phyloP scores from a whole-genome alignment of 2,113 vertebrate genomes.

The Uria aalge region DNA sequence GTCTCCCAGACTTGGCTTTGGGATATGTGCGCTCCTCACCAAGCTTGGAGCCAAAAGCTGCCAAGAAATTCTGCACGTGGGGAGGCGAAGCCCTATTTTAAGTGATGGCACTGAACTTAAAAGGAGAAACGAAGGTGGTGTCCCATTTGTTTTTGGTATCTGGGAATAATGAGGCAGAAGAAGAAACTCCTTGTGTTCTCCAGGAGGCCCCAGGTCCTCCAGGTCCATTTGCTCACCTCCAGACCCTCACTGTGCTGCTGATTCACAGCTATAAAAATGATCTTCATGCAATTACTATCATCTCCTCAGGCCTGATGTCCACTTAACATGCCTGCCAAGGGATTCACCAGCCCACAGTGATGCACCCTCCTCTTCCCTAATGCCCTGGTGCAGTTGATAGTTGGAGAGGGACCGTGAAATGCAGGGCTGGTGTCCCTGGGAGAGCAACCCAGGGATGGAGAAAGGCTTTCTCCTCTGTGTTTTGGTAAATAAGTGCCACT shows the following conservation, averaged over 20 bases:
- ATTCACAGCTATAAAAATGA: neutral
- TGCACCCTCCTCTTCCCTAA: neutral
- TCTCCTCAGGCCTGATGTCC: neutral
- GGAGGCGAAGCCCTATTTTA: neutral
- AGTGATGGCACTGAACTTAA: neutral
- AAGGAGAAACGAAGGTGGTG: neutral
- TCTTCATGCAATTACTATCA: neutral
- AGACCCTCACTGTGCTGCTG: neutral
- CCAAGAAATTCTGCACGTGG: neutral
- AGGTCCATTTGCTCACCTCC: neutral
- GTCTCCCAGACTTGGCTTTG: neutral
- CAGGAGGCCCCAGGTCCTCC: neutral
- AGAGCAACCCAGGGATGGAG: no score
- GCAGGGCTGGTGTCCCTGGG: no score
- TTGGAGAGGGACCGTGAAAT: neutral
- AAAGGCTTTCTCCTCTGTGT: neutral
- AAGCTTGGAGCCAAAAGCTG: neutral
- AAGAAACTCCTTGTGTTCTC: neutral
- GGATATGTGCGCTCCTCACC: fast-evolving
- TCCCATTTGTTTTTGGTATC: neutral
- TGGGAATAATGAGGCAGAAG: neutral
- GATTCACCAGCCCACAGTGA: neutral
- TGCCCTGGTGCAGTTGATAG: neutral
- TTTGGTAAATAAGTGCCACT: neutral
- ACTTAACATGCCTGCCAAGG: neutral